These are phyloP conservation scores for Spea hammondii DNA, from an alignment of 2,797 vertebrate species.

Conservation along the genomic window DNA sequence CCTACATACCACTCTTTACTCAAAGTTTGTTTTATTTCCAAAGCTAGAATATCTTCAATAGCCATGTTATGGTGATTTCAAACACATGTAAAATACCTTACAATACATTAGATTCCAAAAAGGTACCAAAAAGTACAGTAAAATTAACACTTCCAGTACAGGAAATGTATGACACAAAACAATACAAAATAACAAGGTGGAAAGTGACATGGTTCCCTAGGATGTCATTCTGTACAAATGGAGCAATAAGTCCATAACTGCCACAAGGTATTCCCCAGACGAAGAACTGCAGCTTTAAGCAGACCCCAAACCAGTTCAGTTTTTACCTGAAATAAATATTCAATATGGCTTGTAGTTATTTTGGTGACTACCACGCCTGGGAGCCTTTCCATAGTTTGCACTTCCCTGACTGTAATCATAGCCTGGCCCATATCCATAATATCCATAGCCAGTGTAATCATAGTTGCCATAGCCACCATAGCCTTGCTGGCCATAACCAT, in stretches of 20 bases:
- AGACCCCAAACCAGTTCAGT: slow-evolving; percentile 79
- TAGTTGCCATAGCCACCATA: slow-evolving; percentile 90
- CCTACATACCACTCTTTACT: slow-evolving; percentile 8
- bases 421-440: slow-evolving; percentile 91
- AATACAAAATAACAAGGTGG: slow-evolving; percentile 99
- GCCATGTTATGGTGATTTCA: slow-evolving; percentile 94
- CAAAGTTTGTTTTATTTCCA: slow-evolving; percentile 82
- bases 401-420: slow-evolving; percentile 96
- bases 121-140: slow-evolving; percentile 99
- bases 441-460: slow-evolving; percentile 89
- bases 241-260: slow-evolving; percentile 90
- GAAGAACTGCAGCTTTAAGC: slow-evolving; percentile 87
- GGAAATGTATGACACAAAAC: slow-evolving; percentile 99
- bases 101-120: slow-evolving; percentile 99
- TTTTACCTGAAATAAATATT: slow-evolving; percentile 88
- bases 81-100: slow-evolving; percentile 99
- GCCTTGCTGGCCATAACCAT: slow-evolving; percentile 86
- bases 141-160: slow-evolving; percentile 99
- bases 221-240: slow-evolving; percentile 97
- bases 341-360: slow-evolving; percentile 99
- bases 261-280: slow-evolving; percentile 90
- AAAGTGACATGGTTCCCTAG: slow-evolving; percentile 99
- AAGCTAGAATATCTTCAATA: slow-evolving; percentile 95
- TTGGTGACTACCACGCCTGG: slow-evolving; percentile 99
- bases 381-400: slow-evolving; percentile 99